Percentiles rank a stretch among this genome's conserved stretches.
Conservation (phyloP, 2,797 vertebrate species). For the Cetoscarus ocellatus region DNA sequence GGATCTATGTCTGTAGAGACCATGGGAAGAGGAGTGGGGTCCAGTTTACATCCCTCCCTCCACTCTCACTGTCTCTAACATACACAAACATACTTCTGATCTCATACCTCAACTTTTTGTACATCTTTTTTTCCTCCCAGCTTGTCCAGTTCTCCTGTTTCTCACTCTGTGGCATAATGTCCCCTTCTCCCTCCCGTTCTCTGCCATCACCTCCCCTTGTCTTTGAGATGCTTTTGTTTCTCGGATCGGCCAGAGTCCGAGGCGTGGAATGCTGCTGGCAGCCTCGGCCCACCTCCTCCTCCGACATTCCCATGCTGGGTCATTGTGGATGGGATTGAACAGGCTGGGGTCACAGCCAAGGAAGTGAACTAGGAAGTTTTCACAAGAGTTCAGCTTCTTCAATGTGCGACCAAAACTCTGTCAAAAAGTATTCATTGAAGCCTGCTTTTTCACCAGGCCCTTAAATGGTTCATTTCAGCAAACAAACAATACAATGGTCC, state of each 20-base stretch:
- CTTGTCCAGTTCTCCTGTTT: conserved; percentile 10
- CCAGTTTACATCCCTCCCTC: conserved; percentile 46
- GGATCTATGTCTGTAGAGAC: conserved; percentile 64
- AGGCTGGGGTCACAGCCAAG: conserved; percentile 76
- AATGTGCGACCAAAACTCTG: conserved; percentile 43
- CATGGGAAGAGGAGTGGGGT: conserved; percentile 78
- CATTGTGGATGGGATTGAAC: conserved; percentile 81
- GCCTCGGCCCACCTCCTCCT: conserved; percentile 65
- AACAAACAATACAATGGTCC: conserved; percentile 30
- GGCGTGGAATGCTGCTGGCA: conserved; percentile 78
- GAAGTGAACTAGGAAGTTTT: conserved; percentile 87
- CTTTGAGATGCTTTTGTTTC: conserved; percentile 62
- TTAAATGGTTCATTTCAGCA: conserved; percentile 48
- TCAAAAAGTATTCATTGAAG: conserved; percentile 34
- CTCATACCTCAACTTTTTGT: conserved; percentile 31
- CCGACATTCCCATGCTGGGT: conserved; percentile 77
- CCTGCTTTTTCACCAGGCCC: conserved; percentile 34
- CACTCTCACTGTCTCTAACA: not conserved
- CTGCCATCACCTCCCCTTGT: conserved; percentile 43
- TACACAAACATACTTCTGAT: conserved; percentile 2
- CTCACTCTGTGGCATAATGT: conserved; percentile 37
- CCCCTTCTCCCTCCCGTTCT: conserved; percentile 29
- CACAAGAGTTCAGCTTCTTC: conserved; percentile 70
- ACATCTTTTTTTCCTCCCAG: conserved; percentile 16
- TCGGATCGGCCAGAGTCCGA: conserved; percentile 60